Base-by-base conservation (phyloP, 2,797 vertebrate species). In the Brachyalestes nurse region DNA sequence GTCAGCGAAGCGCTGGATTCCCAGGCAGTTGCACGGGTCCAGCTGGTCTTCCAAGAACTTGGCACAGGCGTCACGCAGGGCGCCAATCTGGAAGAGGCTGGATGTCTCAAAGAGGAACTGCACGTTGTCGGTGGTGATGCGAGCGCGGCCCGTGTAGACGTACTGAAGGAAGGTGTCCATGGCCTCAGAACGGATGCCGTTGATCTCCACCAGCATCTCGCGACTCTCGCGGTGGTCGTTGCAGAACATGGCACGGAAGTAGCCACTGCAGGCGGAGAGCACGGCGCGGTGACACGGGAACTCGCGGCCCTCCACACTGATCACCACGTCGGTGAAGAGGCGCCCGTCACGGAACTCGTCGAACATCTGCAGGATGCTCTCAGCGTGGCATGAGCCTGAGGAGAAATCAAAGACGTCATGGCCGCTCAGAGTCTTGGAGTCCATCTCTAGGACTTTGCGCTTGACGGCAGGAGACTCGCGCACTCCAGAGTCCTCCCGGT, bases 201-300 rank as follows among this genome's bases (percentile, higher is more conserved):
- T 99, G 93, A 99, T 99, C 92, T 99, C 97, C 61, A 99, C 97
- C 73, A 98, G 78, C 97, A 99, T 99, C 91, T 99, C 97, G 0
- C 96, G 93, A 91, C 98, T 99, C 89, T 99, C 98, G 0, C 97
- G 91, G 86, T 98, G 97, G 87, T 99, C 97, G 0, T 99, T 99
- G 91, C 97, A 99, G 88, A 99, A 99, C 98, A 99, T 99, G 74
- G 98, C 97, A 83, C 97, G 94, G 92, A 99, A 99, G 91, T 99
- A 99, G 88, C 96, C 96, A 76, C 97, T 99, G 91, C 97, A 99
- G 70, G 97, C 97, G 0, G 97, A 99, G 75, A 99, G 96, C 40
- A 99, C 96, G 0, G 97, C 97, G 0, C 98, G 95, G 64, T 99
- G 98, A 92, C 98, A 99, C 7, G 97, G 98, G 80, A 99, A 99